These are phyloP conservation scores for Acholoe squamosa DNA, from an alignment of 2,888 invertebrate genomes.

Conservation along the genomic window DNA sequence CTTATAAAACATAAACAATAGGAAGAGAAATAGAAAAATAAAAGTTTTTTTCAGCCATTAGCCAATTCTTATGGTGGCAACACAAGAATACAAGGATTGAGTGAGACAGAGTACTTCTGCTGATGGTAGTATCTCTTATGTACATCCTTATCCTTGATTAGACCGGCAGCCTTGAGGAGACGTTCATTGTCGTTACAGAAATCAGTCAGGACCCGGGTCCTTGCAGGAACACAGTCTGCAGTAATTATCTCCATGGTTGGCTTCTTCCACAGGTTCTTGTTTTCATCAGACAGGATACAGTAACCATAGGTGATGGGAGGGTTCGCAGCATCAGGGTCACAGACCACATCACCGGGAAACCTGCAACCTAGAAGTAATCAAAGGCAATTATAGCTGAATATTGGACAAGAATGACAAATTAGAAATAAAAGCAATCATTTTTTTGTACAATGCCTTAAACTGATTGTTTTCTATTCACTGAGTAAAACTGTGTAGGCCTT, in stretches of 20 bases:
- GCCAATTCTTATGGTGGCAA: background rate
- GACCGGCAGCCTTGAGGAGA: background rate
- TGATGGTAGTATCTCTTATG: background rate
- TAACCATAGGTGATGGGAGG: background rate
- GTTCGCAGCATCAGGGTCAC: background rate
- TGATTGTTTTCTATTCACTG: too few species aligned
- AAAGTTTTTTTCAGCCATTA: too few species aligned
- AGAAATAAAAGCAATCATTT: too few species aligned
- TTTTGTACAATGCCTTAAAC: too few species aligned
- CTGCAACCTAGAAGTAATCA: background rate
- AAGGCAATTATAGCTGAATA: too few species aligned
- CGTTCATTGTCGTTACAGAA: background rate
- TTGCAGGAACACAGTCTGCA: background rate
- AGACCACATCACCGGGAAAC: background rate
- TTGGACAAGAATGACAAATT: too few species aligned
- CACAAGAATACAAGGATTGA: slow-evolving; percentile 5
- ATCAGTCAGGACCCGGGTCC: background rate
- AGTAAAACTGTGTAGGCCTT: too few species aligned
- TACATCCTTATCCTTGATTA: background rate
- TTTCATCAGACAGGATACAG: background rate
- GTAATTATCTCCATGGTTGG: background rate
- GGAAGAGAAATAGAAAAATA: too few species aligned
- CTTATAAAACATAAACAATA: too few species aligned
- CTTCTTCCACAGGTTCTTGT: slow-evolving; percentile 4
- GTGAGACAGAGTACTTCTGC: background rate